Evolutionary conservation across 1,140 invertebrate genomes (phyloP).

Genomic region (Caerostris darwini): DNA sequence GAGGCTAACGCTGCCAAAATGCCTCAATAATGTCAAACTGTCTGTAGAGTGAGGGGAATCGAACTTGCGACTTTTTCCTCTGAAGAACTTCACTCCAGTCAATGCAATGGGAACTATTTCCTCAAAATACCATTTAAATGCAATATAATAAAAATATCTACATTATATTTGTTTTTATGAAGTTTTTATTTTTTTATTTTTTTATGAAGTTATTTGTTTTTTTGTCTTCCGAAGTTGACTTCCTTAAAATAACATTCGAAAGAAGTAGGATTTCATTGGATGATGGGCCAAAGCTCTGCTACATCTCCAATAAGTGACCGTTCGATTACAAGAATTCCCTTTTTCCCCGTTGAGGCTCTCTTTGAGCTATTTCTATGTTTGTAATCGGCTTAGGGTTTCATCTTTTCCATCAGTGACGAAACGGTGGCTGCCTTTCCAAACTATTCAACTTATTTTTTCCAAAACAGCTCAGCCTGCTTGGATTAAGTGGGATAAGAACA

Average conservation of each 20-base stretch:
- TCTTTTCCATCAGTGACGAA: background rate
- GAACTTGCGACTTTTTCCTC: too few species aligned
- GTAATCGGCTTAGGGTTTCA: constrained; percentile 15
- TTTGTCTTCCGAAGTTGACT: background rate
- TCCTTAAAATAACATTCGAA: background rate
- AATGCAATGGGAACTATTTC: too few species aligned
- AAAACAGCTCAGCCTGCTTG: background rate
- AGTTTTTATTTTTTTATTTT: too few species aligned
- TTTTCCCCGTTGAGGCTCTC: background rate
- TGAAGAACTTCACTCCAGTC: too few species aligned
- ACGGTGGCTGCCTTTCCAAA: background rate
- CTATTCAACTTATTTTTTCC: background rate
- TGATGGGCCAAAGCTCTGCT: background rate
- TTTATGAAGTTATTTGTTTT: too few species aligned
- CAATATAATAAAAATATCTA: too few species aligned
- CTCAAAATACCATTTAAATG: too few species aligned
- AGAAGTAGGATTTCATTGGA: background rate
- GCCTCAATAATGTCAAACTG: too few species aligned
- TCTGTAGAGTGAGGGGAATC: too few species aligned
- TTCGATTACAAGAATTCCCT: background rate
- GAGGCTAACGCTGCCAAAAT: too few species aligned
- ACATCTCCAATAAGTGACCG: background rate
- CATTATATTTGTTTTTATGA: too few species aligned
- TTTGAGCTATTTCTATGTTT: background rate
- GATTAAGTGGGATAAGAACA: background rate